Base-by-base conservation (phyloP, 2,797 vertebrate genomes). In the Spea hammondii region DNA sequence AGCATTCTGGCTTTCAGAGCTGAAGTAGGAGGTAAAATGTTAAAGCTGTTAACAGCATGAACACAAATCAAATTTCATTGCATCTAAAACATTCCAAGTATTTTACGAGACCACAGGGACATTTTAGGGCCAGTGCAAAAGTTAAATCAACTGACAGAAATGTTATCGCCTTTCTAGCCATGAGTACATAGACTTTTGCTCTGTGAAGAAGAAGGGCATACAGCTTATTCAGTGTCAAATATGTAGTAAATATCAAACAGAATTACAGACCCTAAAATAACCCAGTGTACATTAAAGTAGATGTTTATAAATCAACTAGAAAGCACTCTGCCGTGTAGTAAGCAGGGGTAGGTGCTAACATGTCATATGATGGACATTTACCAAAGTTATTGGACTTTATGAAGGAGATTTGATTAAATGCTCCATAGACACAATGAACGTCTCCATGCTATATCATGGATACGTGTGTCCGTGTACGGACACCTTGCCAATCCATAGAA, bases 81-180 rank as follows among this genome's bases (percentile, higher is more conserved):
- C 54, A 17, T 49, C 14, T 13, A 50, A 17, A 54, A 59, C 57
- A 51, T 62, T 75, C 66, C 55, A 79, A 72, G 70, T 72, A 70
- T 72, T 79, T 79, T 70, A 79, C 51, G 66, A 79, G 78, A 69
- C 72, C 62, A 64, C 51, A 70, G 46, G 65, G 57, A 64, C 50
- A 75, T 75, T 74, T 79, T 70, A 70, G 70, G 72, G 49, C 32
- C 48, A 13, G 72, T 79, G 48, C 78, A 79, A 79, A 79, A 79
- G 78, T 79, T 79, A 79, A 79, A 74, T 79, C 78, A 79, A 75
- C 78, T 69, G 72, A 65, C 64, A 53, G 78, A 74, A 75, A 79
- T 57, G n/a, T 55, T 74, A 74, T 70, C 72, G 70, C 78, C 78
- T 69, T 79, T 79, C 54, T 54, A 11, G 49, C 45, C 66, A 44